phyloP scores from a whole-genome alignment of 92 coral and sea anemone genomes.

The Porites cylindrica region DNA sequence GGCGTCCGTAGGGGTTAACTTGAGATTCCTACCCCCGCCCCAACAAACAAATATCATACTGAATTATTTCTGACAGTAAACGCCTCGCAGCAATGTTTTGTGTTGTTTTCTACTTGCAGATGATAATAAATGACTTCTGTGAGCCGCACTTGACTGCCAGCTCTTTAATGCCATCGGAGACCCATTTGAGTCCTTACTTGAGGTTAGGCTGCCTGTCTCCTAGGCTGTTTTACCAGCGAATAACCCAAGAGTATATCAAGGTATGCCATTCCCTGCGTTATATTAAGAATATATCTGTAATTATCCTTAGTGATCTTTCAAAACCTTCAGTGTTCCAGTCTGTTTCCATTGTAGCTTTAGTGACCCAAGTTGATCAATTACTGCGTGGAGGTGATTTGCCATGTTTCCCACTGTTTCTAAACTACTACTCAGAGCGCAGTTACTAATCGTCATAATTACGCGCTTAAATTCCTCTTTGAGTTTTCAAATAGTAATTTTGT shows the following conservation, averaged over 20 bases:
- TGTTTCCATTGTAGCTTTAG: not conserved
- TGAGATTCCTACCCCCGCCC: too few relatives aligned
- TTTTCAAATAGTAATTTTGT: too few relatives aligned
- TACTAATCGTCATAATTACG: too few relatives aligned
- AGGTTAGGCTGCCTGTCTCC: constrained; percentile 80
- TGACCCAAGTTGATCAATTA: too few relatives aligned
- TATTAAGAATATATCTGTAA: not conserved
- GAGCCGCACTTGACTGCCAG: constrained; percentile 16
- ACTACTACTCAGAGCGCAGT: too few relatives aligned
- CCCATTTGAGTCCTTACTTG: constrained; percentile 78
- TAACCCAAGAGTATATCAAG: constrained; percentile 66
- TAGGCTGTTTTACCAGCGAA: constrained; percentile 67
- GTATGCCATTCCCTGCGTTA: constrained; percentile 11
- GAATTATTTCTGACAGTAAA: too few relatives aligned
- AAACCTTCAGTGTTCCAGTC: not conserved
- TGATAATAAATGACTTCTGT: constrained; percentile 34
- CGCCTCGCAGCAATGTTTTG: not conserved
- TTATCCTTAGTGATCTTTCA: not conserved
- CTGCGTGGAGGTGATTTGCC: too few relatives aligned
- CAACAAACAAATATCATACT: too few relatives aligned
- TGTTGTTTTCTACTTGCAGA: constrained; percentile 9
- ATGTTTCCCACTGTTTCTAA: too few relatives aligned
- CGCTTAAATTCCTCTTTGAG: too few relatives aligned
- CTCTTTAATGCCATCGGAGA: constrained; percentile 51
- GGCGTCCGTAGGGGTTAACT: too few relatives aligned